Percentiles rank a stretch among this genome's conserved stretches.
These are phyloP conservation scores for Proteles cristata DNA, from an alignment of 2,113 vertebrate genomes.

Conservation along the genomic window DNA sequence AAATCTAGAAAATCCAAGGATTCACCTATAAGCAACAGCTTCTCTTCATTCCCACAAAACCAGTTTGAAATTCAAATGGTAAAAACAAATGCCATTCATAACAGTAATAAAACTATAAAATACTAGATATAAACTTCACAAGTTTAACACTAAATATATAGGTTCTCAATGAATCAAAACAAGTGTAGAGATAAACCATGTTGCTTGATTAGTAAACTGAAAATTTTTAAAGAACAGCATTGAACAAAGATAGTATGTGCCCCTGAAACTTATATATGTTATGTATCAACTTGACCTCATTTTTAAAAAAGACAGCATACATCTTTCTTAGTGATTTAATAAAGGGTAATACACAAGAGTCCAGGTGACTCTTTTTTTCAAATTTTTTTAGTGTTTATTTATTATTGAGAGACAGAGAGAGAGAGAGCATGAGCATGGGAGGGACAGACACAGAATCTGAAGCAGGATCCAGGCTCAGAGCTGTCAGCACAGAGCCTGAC, in stretches of 20 bases:
- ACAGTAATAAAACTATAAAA: neutral
- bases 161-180: constrained; percentile 13
- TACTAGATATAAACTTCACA: neutral
- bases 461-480: too few relatives aligned
- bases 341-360: neutral
- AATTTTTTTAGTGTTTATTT: too few relatives aligned
- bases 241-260: neutral
- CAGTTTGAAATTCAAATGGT: constrained; percentile 1
- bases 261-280: neutral
- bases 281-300: neutral
- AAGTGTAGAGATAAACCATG: neutral
- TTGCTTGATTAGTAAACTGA: neutral
- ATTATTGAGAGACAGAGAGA: too few relatives aligned
- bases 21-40: neutral
- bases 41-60: constrained; percentile 29
- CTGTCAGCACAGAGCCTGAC: too few relatives aligned
- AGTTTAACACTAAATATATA: neutral
- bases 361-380: neutral
- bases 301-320: neutral
- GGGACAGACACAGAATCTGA: too few relatives aligned
- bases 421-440: too few relatives aligned
- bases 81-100: constrained; percentile 23
- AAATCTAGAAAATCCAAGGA: constrained; percentile 41
- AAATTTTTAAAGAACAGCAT: neutral
- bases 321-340: neutral